Conservation (phyloP, 2,797 vertebrate species). For the Acestrorhynchus altus region DNA sequence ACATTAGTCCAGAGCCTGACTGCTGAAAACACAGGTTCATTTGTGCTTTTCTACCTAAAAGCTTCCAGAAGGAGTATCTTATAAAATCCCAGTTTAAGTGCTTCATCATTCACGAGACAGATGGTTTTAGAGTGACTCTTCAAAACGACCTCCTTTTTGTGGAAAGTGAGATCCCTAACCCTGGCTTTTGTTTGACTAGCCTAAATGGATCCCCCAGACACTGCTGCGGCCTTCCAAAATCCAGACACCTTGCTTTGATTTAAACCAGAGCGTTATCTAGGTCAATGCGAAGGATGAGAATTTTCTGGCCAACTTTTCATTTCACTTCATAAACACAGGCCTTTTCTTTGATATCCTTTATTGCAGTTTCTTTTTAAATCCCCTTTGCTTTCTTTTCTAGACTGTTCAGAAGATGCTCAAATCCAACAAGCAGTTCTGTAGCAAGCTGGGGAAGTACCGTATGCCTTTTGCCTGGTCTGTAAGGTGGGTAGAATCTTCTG, state of each 20-base stretch:
- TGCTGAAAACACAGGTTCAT: conserved; percentile 47
- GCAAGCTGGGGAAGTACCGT: conserved; percentile 92
- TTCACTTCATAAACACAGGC: conserved; percentile 18
- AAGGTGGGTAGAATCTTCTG: conserved; percentile 80
- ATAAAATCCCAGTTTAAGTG: conserved; percentile 60
- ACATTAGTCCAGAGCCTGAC: conserved; percentile 6
- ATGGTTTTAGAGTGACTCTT: conserved; percentile 60
- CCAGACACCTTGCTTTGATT: conserved; percentile 58
- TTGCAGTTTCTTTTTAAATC: background rate
- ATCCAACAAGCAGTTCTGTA: conserved; percentile 95
- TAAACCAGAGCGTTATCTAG: conserved; percentile 42
- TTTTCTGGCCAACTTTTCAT: conserved; percentile 42
- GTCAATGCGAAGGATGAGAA: conserved; percentile 29
- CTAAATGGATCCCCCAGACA: conserved; percentile 62
- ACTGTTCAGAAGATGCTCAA: conserved; percentile 94
- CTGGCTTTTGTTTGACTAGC: conserved; percentile 60
- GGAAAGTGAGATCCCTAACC: conserved; percentile 32
- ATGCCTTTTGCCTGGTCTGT: conserved; percentile 98
- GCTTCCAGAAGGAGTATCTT: conserved; percentile 50
- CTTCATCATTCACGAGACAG: conserved; percentile 50
- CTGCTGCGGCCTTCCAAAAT: conserved; percentile 59
- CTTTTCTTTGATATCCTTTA: background rate
- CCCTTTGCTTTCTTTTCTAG: conserved; percentile 69
- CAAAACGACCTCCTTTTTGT: conserved; percentile 50
- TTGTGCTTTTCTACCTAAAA: conserved; percentile 53